A percentile compares a stretch with the other conserved stretches of the same genome.
Evolutionary conservation across 1,140 invertebrate species (phyloP).

Genomic region (Coelopa frigida): DNA sequence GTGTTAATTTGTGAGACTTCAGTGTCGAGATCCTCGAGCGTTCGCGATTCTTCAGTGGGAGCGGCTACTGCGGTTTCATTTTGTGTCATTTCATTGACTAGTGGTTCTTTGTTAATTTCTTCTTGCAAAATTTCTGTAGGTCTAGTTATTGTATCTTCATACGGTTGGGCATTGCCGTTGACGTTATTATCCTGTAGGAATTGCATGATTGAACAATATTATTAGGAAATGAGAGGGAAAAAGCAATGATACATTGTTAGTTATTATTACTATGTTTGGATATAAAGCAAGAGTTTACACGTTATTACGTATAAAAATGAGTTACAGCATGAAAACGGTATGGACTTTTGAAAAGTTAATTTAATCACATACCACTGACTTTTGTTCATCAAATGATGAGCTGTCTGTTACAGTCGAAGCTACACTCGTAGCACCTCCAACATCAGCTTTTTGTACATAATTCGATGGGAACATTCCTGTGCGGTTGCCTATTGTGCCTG

Average conservation of each 20-base stretch:
- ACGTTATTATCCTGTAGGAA: conserved; percentile 10
- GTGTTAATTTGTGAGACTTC: conserved; percentile 46
- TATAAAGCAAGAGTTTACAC: conserved; percentile 1
- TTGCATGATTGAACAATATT: conserved; percentile 7
- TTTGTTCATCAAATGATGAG: conserved; percentile 18
- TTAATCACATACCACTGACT: conserved; percentile 25
- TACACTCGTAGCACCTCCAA: conserved; percentile 22
- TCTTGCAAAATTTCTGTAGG: no score
- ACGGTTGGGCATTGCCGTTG: conserved; percentile 18
- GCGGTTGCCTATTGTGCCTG: conserved; percentile 73
- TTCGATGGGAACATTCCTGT: conserved; percentile 94
- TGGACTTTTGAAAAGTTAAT: not conserved
- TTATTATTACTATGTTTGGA: conserved; percentile 31
- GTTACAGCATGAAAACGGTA: not conserved
- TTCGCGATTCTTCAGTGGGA: conserved; percentile 30
- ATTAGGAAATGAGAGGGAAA: conserved; percentile 14
- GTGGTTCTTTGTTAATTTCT: conserved; percentile 4
- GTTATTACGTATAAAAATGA: not conserved
- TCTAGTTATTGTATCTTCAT: not conserved
- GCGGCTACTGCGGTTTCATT: conserved; percentile 13
- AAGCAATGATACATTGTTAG: conserved; percentile 17
- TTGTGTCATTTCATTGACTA: conserved; percentile 10
- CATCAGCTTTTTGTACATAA: conserved; percentile 62
- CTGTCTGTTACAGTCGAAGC: conserved; percentile 3
- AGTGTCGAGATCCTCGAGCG: conserved; percentile 42